phyloP scores from a whole-genome alignment of 2,113 vertebrate species.

The Odocoileus virginianus region DNA sequence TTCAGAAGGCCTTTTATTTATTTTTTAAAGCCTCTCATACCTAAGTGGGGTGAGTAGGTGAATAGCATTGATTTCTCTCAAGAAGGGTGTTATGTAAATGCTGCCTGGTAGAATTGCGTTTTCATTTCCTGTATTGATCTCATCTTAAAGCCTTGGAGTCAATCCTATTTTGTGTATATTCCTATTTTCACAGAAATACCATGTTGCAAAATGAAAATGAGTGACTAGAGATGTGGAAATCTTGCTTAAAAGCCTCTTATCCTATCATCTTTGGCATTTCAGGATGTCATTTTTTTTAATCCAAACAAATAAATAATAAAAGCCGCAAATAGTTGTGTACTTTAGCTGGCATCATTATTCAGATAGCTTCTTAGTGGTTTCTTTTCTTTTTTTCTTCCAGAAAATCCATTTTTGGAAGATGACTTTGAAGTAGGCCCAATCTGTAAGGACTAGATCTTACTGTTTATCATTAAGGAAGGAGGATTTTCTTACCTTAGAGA shows the following conservation, averaged over 20 bases:
- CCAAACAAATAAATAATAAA: neutral
- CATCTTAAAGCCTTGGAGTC: constrained; percentile 43
- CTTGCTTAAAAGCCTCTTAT: constrained; percentile 14
- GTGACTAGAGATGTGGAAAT: constrained; percentile 26
- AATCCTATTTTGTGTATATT: neutral
- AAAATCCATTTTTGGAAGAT: constrained; percentile 1
- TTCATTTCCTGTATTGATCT: constrained; percentile 50
- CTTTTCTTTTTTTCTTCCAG: neutral
- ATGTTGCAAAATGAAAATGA: constrained; percentile 46
- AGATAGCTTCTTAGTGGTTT: neutral
- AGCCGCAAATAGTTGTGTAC: neutral
- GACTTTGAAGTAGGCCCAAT: neutral
- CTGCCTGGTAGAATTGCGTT: neutral
- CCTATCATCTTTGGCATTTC: constrained; percentile 6
- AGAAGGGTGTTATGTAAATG: constrained; percentile 57
- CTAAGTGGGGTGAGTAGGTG: constrained; percentile 51
- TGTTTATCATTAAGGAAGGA: neutral
- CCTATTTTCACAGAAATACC: constrained; percentile 41
- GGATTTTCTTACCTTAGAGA: neutral
- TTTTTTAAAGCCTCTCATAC: constrained; percentile 18
- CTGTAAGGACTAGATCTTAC: neutral
- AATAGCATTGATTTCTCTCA: constrained; percentile 58
- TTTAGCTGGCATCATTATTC: constrained; percentile 22
- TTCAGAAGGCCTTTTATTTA: constrained; percentile 7
- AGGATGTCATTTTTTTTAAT: neutral